phyloP scores from a whole-genome alignment of 2,888 invertebrate species.

The Pandemis cinnamomeana region DNA sequence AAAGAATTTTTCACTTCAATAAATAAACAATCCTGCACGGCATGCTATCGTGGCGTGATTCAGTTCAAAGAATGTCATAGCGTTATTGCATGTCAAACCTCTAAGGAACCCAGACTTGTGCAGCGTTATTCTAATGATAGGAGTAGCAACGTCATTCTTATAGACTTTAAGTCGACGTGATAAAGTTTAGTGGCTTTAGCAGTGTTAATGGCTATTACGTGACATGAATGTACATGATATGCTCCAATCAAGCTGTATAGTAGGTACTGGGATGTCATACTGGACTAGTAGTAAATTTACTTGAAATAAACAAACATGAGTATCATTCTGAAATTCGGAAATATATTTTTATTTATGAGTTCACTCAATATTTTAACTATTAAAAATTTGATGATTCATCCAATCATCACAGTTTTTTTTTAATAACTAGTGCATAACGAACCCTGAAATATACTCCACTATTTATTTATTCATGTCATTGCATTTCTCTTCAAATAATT shows the following conservation, averaged over 20 bases:
- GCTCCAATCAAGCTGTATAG: background rate
- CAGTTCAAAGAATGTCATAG: background rate
- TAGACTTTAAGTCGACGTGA: background rate
- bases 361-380: no score
- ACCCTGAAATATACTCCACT: no score
- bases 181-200: slow-evolving; percentile 3
- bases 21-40: background rate
- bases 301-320: no score
- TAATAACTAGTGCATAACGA: no score
- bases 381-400: no score
- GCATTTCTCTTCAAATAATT: no score
- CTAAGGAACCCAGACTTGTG: background rate
- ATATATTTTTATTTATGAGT: no score
- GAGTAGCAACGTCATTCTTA: background rate
- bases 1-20: no score
- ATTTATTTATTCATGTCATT: no score
- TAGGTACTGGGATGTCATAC: slow-evolving; percentile 1
- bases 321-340: background rate
- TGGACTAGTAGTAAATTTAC: background rate
- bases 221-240: slow-evolving; percentile 1
- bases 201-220: slow-evolving; percentile 5
- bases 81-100: background rate
- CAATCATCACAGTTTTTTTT: no score
- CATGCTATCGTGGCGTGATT: background rate
- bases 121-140: background rate